These are phyloP conservation scores for Megaptera novaeangliae DNA, from an alignment of 2,113 vertebrate genomes.

Conservation along the genomic window DNA sequence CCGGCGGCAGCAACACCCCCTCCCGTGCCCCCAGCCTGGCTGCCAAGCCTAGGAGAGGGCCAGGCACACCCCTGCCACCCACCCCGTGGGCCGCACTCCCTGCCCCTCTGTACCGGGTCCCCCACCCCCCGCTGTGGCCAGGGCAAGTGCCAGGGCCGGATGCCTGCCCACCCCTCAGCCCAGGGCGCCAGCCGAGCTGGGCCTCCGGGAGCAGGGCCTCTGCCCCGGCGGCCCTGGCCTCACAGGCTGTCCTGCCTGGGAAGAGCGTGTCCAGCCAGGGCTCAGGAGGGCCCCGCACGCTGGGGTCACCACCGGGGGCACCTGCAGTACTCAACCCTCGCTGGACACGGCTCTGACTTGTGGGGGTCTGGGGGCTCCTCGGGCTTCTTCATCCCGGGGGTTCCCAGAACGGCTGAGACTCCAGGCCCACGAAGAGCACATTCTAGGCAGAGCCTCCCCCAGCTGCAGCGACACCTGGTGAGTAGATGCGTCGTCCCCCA, in stretches of 20 bases:
- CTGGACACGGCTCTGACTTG: too few species aligned
- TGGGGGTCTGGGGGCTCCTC: background rate
- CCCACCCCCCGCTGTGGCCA: background rate
- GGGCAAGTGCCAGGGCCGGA: accelerated
- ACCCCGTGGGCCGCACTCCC: background rate
- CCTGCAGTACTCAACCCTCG: accelerated
- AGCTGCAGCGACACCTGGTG: accelerated
- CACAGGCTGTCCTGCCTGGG: background rate
- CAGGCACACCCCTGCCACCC: accelerated
- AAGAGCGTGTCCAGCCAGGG: background rate
- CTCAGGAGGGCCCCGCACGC: slow-evolving; percentile 67
- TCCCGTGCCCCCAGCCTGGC: background rate
- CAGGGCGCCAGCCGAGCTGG: accelerated
- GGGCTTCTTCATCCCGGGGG: background rate
- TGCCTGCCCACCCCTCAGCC: background rate
- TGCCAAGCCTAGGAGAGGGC: background rate
- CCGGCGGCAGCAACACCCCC: background rate
- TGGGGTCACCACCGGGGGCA: slow-evolving; percentile 7
- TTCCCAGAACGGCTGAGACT: background rate
- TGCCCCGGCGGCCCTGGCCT: accelerated
- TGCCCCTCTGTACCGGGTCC: background rate
- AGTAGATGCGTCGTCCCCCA: accelerated
- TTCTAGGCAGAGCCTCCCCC: background rate
- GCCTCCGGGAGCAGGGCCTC: background rate
- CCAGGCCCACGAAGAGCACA: background rate